phyloP scores from a whole-genome alignment of 2,888 invertebrate species.

The Itoplectis maculator region DNA sequence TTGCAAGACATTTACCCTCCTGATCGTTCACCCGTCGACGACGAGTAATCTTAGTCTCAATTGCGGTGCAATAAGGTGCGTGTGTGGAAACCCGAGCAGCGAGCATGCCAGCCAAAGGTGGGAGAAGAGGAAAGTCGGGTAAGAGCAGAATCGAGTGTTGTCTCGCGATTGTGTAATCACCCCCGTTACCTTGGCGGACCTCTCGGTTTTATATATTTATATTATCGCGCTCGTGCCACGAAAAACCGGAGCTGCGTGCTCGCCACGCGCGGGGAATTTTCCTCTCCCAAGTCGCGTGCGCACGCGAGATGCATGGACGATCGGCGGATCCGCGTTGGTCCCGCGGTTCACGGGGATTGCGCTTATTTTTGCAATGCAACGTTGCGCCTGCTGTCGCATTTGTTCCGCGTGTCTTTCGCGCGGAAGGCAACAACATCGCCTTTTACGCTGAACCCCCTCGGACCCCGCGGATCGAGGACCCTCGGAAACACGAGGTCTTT shows the following conservation, averaged over 20 bases:
- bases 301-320: neutral
- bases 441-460: neutral
- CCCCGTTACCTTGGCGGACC: conserved; percentile 20
- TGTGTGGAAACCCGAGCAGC: conserved; percentile 70
- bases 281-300: neutral
- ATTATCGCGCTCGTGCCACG: neutral
- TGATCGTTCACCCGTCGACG: conserved; percentile 89
- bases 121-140: conserved; percentile 91
- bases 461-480: neutral
- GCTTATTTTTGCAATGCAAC: conserved; percentile 2
- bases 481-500: neutral
- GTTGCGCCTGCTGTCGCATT: neutral
- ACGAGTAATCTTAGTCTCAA: conserved; percentile 85
- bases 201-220: neutral
- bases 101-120: conserved; percentile 91
- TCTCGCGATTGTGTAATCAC: conserved; percentile 37
- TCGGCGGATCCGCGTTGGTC: neutral
- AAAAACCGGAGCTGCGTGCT: neutral
- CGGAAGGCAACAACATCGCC: neutral
- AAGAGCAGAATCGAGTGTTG: conserved; percentile 78
- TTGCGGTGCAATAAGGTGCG: conserved; percentile 86
- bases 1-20: conserved; percentile 92
- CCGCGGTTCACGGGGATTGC: neutral
- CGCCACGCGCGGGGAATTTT: neutral
- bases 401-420: neutral